Evolutionary conservation across 2,888 invertebrate species (phyloP).

Genomic region (Callinectes sapidus): DNA sequence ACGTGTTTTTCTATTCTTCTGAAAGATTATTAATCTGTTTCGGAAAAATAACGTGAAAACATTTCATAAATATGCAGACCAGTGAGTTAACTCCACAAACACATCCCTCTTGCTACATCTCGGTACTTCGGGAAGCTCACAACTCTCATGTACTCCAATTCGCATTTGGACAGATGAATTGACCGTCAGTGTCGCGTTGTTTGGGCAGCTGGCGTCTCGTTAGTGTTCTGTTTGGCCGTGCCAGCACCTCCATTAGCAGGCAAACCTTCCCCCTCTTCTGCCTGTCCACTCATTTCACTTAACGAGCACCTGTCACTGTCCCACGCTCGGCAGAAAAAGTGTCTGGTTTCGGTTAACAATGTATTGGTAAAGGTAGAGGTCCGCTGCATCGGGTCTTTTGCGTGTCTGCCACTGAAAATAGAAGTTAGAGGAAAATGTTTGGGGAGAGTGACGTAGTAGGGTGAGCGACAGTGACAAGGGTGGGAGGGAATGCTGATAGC

Average conservation of each 20-base stretch:
- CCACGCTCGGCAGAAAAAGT: background rate
- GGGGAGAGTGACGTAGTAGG: background rate
- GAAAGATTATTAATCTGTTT: background rate
- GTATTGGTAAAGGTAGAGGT: background rate
- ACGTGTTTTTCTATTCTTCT: background rate
- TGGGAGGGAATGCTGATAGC: background rate
- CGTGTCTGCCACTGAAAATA: background rate
- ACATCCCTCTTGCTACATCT: background rate
- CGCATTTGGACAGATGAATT: background rate
- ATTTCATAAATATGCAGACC: background rate
- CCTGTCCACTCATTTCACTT: background rate
- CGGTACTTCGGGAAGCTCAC: background rate
- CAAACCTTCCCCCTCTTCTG: background rate
- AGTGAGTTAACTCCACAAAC: background rate
- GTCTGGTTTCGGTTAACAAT: background rate
- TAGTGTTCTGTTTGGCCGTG: background rate
- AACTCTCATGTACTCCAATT: background rate
- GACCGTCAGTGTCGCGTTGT: background rate
- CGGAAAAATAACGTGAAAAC: background rate
- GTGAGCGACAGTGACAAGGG: background rate
- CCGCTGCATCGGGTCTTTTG: background rate
- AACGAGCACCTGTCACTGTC: constrained; percentile 7
- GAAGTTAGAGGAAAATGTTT: background rate
- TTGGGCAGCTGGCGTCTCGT: constrained; percentile 26
- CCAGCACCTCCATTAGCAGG: constrained; percentile 16